phyloP scores from a whole-genome alignment of 2,888 invertebrate genomes.

The Drosophila peninsularis region DNA sequence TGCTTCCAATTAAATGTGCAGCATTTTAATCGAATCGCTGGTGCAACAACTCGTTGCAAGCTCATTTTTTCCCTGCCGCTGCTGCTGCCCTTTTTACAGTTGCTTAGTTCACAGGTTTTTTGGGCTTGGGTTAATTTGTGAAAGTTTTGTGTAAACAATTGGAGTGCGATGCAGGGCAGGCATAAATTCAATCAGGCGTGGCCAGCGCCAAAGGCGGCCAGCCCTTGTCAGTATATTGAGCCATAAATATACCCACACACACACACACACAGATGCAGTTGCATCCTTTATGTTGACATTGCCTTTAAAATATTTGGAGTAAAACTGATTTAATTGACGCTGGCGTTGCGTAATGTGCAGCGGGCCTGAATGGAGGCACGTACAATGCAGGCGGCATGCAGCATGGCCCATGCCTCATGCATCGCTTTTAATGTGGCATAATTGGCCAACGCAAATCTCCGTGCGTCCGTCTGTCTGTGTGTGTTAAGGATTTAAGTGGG shows the following conservation, averaged over 20 bases:
- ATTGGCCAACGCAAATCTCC: slow-evolving; percentile 63
- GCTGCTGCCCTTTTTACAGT: not conserved
- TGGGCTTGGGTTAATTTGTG: slow-evolving; percentile 70
- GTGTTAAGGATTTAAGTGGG: slow-evolving; percentile 64
- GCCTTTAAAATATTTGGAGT: slow-evolving; percentile 75
- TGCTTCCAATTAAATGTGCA: slow-evolving; percentile 72
- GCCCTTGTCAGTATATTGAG: slow-evolving; percentile 67
- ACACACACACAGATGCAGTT: slow-evolving; percentile 8
- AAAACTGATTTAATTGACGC: slow-evolving; percentile 79
- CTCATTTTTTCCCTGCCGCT: not conserved
- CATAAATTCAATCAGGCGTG: slow-evolving; percentile 80
- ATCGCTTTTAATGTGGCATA: slow-evolving; percentile 67
- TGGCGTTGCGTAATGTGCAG: slow-evolving; percentile 70
- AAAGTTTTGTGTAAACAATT: slow-evolving; percentile 79
- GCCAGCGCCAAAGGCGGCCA: slow-evolving; percentile 47
- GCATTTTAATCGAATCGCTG: slow-evolving; percentile 73
- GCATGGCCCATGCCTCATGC: not conserved
- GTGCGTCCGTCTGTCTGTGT: not conserved
- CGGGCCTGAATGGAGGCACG: slow-evolving; percentile 33
- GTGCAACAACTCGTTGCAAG: slow-evolving; percentile 47
- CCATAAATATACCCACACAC: slow-evolving; percentile 17
- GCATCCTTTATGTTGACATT: slow-evolving; percentile 67
- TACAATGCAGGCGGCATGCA: not conserved
- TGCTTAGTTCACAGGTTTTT: slow-evolving; percentile 51
- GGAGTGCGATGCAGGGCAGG: slow-evolving; percentile 50